Percentiles rank a stretch among this genome's conserved stretches.
Evolutionary conservation across 37 sponge, comb jelly and placozoan species (phyloP).

Genomic region (Tethya wilhelma): DNA sequence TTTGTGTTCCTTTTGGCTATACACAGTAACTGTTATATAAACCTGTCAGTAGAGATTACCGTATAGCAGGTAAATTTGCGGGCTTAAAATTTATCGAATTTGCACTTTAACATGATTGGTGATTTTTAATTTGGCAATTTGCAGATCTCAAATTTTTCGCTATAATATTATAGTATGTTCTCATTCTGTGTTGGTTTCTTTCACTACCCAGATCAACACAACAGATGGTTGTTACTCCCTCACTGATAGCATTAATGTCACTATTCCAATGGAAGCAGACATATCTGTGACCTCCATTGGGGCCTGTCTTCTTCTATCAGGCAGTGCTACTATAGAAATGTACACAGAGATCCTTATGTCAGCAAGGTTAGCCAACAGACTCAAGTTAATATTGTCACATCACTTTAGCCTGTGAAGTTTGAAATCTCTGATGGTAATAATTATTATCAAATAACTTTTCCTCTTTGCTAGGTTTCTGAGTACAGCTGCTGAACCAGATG

Average conservation of each 20-base stretch:
- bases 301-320: conserved; percentile 48
- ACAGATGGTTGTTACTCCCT: background rate
- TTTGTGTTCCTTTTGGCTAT: no score
- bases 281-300: conserved; percentile 16
- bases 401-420: background rate
- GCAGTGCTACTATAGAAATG: conserved; percentile 43
- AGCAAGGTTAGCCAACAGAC: conserved; percentile 24
- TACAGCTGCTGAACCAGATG: conserved; percentile 37
- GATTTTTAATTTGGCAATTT: no score
- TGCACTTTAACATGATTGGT: no score
- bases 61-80: no score
- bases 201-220: conserved; percentile 2
- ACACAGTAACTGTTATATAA: no score
- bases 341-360: conserved; percentile 44
- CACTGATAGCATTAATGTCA: conserved; percentile 14
- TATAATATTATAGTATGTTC: no score
- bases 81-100: no score
- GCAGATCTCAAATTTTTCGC: no score
- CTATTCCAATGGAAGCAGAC: conserved; percentile 15
- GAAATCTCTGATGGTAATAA: background rate
- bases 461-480: conserved; percentile 30
- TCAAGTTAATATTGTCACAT: background rate
- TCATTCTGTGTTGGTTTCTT: background rate
- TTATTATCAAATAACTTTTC: background rate
- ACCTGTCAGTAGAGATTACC: no score